Percentiles rank a stretch among this genome's conserved stretches.
Evolutionary conservation across 2,797 vertebrate genomes (phyloP).

Genomic region (Sebastes itinus): DNA sequence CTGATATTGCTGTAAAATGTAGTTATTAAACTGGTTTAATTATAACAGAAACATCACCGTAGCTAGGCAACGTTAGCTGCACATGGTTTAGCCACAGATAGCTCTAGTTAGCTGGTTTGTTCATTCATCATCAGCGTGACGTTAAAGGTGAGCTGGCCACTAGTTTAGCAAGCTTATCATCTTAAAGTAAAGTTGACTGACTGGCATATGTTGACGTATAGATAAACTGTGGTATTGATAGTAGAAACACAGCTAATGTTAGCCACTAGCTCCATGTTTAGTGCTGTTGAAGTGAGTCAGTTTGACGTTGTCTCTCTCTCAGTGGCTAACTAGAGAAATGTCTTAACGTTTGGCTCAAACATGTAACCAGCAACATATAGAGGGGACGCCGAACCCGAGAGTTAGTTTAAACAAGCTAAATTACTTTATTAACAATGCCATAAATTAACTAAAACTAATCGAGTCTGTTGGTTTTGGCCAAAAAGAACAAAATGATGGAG

Average conservation of each 20-base stretch:
- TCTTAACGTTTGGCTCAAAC: too few relatives aligned
- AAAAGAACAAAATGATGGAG: not conserved
- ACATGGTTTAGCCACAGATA: conserved; percentile 55
- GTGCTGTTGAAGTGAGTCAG: not conserved
- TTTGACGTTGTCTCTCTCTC: not conserved
- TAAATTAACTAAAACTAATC: not conserved
- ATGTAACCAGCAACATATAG: too few relatives aligned
- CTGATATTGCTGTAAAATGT: fast-evolving
- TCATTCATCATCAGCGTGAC: conserved; percentile 18
- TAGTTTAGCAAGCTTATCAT: not conserved
- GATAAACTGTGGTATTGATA: fast-evolving
- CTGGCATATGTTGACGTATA: not conserved
- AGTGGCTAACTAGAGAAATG: not conserved
- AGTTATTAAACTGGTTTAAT: fast-evolving
- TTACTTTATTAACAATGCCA: not conserved
- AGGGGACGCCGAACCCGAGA: not conserved
- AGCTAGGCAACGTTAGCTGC: conserved; percentile 7
- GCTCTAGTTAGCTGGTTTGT: not conserved
- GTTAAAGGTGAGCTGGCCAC: not conserved
- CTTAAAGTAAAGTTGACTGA: not conserved
- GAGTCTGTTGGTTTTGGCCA: not conserved
- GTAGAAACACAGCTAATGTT: not conserved
- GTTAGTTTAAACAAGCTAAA: not conserved
- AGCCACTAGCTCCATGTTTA: not conserved
- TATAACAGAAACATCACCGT: not conserved